Conservation (phyloP, 2,113 vertebrate genomes). For the Heptranchias perlo region DNA sequence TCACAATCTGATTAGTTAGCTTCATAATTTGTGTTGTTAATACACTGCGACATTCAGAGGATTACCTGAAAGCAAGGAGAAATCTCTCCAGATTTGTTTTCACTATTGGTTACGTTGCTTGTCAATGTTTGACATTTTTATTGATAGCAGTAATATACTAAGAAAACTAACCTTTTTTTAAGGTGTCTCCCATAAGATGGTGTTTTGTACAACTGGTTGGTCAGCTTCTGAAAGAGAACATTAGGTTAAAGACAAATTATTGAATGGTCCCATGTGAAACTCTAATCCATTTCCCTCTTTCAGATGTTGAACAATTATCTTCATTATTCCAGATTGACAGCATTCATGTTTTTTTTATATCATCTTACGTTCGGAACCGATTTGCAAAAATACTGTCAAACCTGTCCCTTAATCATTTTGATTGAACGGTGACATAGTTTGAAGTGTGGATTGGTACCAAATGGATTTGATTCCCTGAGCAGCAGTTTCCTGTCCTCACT, state of each 20-base stretch:
- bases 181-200: background rate
- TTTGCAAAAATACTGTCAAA: background rate
- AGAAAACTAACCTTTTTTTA: background rate
- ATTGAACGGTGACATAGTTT: background rate
- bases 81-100: slow-evolving; percentile 6
- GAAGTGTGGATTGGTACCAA: no score
- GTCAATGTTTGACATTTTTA: background rate
- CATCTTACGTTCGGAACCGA: background rate
- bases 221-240: slow-evolving; percentile 14
- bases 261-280: background rate
- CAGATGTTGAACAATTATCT: no score
- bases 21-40: background rate
- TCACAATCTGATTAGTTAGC: background rate
- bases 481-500: background rate
- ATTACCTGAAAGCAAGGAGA: background rate
- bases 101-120: background rate
- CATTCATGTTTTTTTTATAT: background rate
- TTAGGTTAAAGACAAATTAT: background rate
- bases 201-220: background rate
- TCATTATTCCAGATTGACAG: background rate
- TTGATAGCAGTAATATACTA: background rate
- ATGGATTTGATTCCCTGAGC: background rate
- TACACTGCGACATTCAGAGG: background rate
- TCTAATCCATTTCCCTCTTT: background rate
- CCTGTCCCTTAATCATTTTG: background rate